Conservation (phyloP, 2,797 vertebrate species). For the Leptatherina wallacei region DNA sequence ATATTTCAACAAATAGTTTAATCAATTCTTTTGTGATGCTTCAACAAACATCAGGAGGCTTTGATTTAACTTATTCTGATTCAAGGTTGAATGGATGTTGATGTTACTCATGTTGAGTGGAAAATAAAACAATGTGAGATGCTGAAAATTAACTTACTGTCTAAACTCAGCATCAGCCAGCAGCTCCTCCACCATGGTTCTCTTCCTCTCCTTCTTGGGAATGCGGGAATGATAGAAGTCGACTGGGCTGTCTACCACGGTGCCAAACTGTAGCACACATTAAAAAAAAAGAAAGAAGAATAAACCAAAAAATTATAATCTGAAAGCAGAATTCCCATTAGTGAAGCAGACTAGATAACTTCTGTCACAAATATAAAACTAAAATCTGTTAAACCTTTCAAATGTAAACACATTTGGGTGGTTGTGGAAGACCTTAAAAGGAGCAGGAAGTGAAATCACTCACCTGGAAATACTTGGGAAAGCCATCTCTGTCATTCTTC, state of each 20-base stretch:
- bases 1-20: neutral
- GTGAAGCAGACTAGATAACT: neutral
- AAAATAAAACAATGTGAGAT: neutral
- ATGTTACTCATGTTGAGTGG: no score
- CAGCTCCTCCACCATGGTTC: conserved; percentile 95
- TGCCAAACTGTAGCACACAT: conserved; percentile 85
- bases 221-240: conserved; percentile 96
- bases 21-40: neutral
- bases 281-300: neutral
- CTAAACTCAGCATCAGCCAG: conserved; percentile 94
- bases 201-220: conserved; percentile 94
- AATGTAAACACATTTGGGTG: neutral
- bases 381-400: neutral
- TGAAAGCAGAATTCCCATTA: neutral
- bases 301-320: neutral
- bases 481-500: conserved; percentile 95
- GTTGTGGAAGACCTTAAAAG: neutral
- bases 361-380: neutral
- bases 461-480: conserved; percentile 97
- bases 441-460: neutral
- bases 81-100: no score
- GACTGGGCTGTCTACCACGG: conserved; percentile 90
- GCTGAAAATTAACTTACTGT: conserved; percentile 82
- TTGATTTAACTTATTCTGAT: neutral
- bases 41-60: neutral